Evolutionary conservation across 2,888 invertebrate genomes (phyloP), one percentile per base, ranked within the genome.

Genomic region (Anodontia alba): DNA sequence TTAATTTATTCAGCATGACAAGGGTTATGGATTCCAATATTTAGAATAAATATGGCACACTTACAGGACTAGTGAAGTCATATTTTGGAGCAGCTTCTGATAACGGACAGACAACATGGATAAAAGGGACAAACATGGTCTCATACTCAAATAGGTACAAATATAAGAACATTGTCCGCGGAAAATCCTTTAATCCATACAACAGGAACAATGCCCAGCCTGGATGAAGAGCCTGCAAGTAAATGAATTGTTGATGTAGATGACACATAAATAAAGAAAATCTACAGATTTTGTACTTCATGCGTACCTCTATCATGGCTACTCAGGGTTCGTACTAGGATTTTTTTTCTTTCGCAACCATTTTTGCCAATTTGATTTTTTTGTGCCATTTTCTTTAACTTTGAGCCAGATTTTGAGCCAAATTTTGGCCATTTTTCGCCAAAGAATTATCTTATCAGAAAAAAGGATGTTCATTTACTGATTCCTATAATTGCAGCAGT

Each of bases 151-250:
- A 91, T 62, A 89, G 31, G 80, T 90, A 92, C 26, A 92, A 72
- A 66, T 89, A 91, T 8, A 92, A 46, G 20, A 91, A 57, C 5
- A 83, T 84, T 10, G 87, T 81, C 10, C 93, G 83, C 12, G 93
- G 93, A 71, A 88, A 91, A 69, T 91, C 90, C 70, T 91, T 91
- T 80, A 93, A 73, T 1, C 90, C 90, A 76, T 89, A 90, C 33
- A 90, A 74, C n/a, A 93, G 80, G 78, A 92, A 90, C 68, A 91
- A 57, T 8, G 89, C 86, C 72, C 89, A 85, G 42, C 90, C 92
- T 15, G 89, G 91, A 76, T 91, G 84, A 20, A 91, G 66, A 7
- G 91, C 86, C 92, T 92, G 88, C 36, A 87, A 88, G 38, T 38
- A 38, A 69, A 46, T 49, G 3, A 51, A 12, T 68, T 72, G 38